Base-by-base conservation (phyloP, 2,888 invertebrate species). In the Dryococelus australis region DNA sequence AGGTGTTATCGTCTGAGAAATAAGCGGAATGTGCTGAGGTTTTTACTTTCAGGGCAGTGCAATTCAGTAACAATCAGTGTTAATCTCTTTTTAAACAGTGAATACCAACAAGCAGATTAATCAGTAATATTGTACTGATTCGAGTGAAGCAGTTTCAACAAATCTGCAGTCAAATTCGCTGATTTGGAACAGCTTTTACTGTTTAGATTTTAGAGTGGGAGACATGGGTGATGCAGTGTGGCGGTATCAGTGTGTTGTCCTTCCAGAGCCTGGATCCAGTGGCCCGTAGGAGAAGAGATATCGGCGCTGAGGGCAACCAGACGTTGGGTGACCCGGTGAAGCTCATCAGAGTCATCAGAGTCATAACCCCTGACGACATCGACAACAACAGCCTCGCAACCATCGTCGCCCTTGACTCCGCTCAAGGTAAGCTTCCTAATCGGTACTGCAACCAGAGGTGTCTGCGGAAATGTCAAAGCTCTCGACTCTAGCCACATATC, bases 271-370 rank as follows among this genome's bases (percentile, higher is more conserved):
- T 88, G 24, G 94, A 94, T 79, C 94, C 94, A 0, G 93, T 92
- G 86, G 92, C 81, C 10, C 86, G 89, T 83, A 89, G 94, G 81
- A 92, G 92, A 86, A 92, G 93, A 87, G 92, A 93, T 88, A 94
- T 94, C 87, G 87, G 93, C n/a, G 92, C 85, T 84, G 85, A 93
- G 28, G 92, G 93, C 20, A 94, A 94, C 88, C 93, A 93, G 53
- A 94, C 94, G 0, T 90, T 93, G 20, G 94, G 94, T 28, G 95
- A 95, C 78, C 93, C 95, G 0, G 94, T 96, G 0, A 94, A 94
- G 43, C 94, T 96, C 24, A 85, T 86, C 83, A 83, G 87, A 28
- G 85, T 87, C 26, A 88, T 89, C 87, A 85, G 88, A 43, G 88
- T 89, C 51, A 85, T 89, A 16, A 85, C 88, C 10, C 88, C 89